Conservation (phyloP, 1,140 invertebrate genomes). For the Kradibia gibbosae region DNA sequence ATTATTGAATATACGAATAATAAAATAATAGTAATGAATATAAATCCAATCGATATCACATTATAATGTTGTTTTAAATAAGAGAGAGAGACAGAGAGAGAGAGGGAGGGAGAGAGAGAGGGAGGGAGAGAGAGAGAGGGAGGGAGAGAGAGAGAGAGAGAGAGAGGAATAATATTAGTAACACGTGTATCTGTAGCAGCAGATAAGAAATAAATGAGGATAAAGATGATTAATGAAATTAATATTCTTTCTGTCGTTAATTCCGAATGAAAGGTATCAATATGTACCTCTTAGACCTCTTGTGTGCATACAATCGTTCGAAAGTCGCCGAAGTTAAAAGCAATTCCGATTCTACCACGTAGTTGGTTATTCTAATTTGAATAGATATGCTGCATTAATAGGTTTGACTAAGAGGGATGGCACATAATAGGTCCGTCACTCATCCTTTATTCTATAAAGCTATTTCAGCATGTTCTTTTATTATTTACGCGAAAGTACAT, state of each 20-base stretch:
- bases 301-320: slow-evolving; percentile 6
- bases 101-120: neutral
- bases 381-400: slow-evolving; percentile 38
- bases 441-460: neutral
- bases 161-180: neutral
- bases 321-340: slow-evolving; percentile 47
- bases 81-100: too few relatives aligned
- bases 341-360: slow-evolving; percentile 34
- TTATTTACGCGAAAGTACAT: slow-evolving; percentile 18
- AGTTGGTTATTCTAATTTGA: slow-evolving; percentile 31
- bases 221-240: slow-evolving; percentile 40
- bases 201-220: neutral
- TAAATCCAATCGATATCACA: too few relatives aligned
- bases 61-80: too few relatives aligned
- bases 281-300: slow-evolving; percentile 22
- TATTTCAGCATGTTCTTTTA: neutral
- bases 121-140: neutral
- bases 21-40: too few relatives aligned
- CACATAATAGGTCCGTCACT: neutral
- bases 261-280: slow-evolving; percentile 24
- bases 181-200: neutral
- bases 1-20: too few relatives aligned
- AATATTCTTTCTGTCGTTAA: slow-evolving; percentile 36
- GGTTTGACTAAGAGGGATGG: neutral
- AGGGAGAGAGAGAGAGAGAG: too few relatives aligned